Evolutionary conservation across 2,113 vertebrate species (phyloP).

Genomic region (Xiphophorus maculatus): DNA sequence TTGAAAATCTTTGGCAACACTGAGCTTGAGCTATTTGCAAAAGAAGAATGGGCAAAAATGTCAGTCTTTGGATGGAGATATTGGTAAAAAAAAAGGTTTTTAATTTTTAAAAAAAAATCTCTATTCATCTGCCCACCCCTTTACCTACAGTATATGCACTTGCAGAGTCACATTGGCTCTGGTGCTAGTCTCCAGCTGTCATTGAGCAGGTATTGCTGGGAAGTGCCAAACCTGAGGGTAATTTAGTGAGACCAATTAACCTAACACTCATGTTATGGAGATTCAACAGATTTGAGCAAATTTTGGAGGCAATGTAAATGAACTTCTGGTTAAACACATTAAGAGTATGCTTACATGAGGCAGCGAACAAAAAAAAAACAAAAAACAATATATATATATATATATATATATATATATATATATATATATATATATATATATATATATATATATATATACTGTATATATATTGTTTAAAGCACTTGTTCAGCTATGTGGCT

Average conservation of each 20-base stretch:
- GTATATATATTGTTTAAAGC: constrained; percentile 40
- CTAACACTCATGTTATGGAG: neutral
- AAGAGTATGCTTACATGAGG: constrained; percentile 70
- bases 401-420: no score
- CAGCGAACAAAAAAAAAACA: constrained; percentile 52
- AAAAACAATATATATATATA: no score
- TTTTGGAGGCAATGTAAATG: constrained; percentile 50
- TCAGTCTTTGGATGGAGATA: neutral
- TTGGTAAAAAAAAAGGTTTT: no score
- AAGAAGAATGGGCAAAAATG: neutral
- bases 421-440: no score
- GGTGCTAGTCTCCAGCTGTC: neutral
- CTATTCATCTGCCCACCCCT: neutral
- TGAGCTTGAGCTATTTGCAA: neutral
- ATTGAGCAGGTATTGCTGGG: neutral
- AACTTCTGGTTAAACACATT: constrained; percentile 67
- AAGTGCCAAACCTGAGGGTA: neutral
- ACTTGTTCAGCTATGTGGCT: constrained; percentile 42
- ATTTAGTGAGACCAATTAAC: neutral
- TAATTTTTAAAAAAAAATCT: no score
- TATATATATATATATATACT: no score
- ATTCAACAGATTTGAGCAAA: neutral
- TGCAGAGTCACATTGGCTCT: neutral
- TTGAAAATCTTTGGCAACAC: neutral
- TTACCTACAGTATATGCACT: no score